Conservation (phyloP, 2,113 vertebrate genomes). For the Ibidorhyncha struthersii region DNA sequence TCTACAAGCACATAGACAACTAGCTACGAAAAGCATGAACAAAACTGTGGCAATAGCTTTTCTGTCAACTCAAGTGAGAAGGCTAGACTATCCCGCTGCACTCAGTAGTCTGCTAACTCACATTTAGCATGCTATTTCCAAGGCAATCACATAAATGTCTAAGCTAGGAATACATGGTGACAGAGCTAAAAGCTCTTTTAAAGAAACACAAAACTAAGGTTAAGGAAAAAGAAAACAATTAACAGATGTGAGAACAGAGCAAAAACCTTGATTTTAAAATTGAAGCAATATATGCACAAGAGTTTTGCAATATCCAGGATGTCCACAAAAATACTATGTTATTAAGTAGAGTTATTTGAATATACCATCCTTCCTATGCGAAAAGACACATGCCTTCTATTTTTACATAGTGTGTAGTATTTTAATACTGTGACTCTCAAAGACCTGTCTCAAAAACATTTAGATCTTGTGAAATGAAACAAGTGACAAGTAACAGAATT, state of each 20-base stretch:
- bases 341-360: not conserved
- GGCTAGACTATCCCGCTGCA: not conserved
- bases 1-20: not conserved
- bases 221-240: rapidly evolving
- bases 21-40: not conserved
- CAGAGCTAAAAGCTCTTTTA: not conserved
- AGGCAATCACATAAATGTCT: not conserved
- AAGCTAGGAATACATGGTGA: not conserved
- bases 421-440: not conserved
- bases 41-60: not conserved
- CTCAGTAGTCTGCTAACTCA: not conserved
- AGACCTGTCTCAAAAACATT: not conserved
- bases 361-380: not conserved
- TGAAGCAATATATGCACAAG: not conserved
- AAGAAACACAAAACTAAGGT: not conserved
- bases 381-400: not conserved
- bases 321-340: not conserved
- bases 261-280: not conserved
- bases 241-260: rapidly evolving
- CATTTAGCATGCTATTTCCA: not conserved
- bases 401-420: not conserved
- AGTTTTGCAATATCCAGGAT: not conserved
- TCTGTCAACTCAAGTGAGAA: not conserved
- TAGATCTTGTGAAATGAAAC: not conserved
- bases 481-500: not conserved